Evolutionary conservation across 1,140 invertebrate species (phyloP).

Genomic region (Sycophaga agraensis): DNA sequence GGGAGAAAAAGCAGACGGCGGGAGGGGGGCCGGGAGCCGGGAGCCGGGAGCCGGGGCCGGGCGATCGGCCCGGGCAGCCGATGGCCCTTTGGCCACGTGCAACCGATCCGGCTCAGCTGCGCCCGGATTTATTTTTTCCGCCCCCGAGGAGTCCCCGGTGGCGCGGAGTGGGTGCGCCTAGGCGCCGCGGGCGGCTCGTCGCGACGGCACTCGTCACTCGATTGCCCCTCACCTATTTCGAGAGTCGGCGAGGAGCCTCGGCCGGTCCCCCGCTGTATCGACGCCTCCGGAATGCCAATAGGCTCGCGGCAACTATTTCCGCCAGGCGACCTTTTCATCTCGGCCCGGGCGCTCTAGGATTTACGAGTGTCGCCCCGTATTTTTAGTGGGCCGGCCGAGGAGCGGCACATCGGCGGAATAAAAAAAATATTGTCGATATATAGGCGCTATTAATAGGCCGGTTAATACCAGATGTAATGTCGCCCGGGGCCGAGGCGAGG

Average conservation of each 20-base stretch:
- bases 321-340: neutral
- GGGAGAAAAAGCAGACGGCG: slow-evolving; percentile 32
- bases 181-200: too few species aligned
- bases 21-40: slow-evolving; percentile 30
- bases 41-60: slow-evolving; percentile 39
- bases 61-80: slow-evolving; percentile 41
- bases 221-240: slow-evolving; percentile 36
- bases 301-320: slow-evolving; percentile 3
- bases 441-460: slow-evolving; percentile 7
- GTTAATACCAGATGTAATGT: neutral
- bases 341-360: neutral
- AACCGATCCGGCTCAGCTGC: slow-evolving; percentile 50
- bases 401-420: neutral
- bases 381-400: neutral
- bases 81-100: slow-evolving; percentile 46
- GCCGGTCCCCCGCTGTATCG: slow-evolving; percentile 10
- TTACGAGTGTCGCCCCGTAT: slow-evolving; percentile 18
- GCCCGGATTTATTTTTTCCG: slow-evolving; percentile 29
- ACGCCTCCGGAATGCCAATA: slow-evolving; percentile 9
- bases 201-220: too few species aligned
- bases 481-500: too few species aligned
- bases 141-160: neutral
- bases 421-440: slow-evolving; percentile 11
- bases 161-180: too few species aligned
- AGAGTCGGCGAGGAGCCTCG: slow-evolving; percentile 33